Base-by-base conservation (phyloP, 2,888 invertebrate genomes). In the Polydrusus cervinus region DNA sequence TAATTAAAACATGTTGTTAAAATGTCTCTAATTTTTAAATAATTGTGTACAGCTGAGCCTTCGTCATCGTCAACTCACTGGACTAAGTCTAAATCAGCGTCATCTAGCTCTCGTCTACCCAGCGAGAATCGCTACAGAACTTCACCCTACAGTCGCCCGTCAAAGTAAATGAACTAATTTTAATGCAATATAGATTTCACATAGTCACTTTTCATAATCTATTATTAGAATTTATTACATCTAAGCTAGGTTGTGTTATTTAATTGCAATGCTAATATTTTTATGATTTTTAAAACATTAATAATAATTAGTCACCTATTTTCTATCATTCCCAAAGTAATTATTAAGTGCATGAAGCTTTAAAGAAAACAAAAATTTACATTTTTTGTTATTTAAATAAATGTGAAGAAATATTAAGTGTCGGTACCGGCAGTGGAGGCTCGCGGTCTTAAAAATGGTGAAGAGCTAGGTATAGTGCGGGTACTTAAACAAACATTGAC, bases 61-160 rank as follows among this genome's bases (percentile, higher is more conserved):
- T 25, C 62, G 16, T 60, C 89, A 85, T 88, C 89, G 79, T 87
- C 89, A 82, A 87, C 89, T 83, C 89, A 89, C 86, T 89, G 89
- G 83, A 90, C 90, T 89, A 90, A 90, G 87, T 87, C 89, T 88
- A 89, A 90, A 88, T 80, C 84, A 66, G 86, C 89, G 81, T 87
- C 88, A 78, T 87, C 89, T 81, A 87, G 88, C 83, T 87, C 88
- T 84, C 88, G 89, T 79, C 86, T 86, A 76, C 81, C 20, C 45
- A 60, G 83, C 78, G 87, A 87, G 77, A 85, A 85, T 71, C 90
- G 90, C 84, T 90, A 90, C 87, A 89, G 90, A 84, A 87, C 89
- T 80, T 89, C 90, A 80, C 90, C 90, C 76, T 90, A 91, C 85
- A 84, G 89, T 82, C 89, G 90, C 79, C 89, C 90, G 80, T 84